Evolutionary conservation across 2,113 vertebrate species (phyloP).

Genomic region (Oreamnos americanus): DNA sequence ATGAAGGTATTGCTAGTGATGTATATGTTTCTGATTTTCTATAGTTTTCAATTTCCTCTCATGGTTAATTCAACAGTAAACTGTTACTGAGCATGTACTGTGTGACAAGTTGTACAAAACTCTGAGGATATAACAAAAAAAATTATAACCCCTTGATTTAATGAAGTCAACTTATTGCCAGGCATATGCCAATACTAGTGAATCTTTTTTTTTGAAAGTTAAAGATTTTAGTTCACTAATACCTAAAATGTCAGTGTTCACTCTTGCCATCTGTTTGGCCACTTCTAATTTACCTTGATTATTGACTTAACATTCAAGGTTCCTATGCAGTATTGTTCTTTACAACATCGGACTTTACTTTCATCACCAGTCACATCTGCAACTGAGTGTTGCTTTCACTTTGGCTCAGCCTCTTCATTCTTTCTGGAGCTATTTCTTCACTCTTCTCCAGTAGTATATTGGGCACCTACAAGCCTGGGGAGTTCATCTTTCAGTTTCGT

Average conservation of each 20-base stretch:
- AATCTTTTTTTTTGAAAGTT: background rate
- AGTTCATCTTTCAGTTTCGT: background rate
- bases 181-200: background rate
- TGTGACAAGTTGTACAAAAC: background rate
- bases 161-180: background rate
- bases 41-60: background rate
- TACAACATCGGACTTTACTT: background rate
- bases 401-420: background rate
- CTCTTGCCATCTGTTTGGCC: background rate
- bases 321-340: background rate
- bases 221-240: background rate
- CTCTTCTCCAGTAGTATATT: background rate
- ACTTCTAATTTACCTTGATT: background rate
- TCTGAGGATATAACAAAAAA: background rate
- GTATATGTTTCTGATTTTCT: background rate
- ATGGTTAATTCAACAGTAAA: background rate
- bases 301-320: background rate
- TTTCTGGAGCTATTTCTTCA: background rate
- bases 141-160: background rate
- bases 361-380: background rate
- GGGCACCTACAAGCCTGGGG: background rate
- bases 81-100: background rate
- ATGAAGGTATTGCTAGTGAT: background rate
- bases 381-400: background rate
- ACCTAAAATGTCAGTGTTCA: background rate